A percentile compares a stretch with the other conserved stretches of the same genome.
phyloP scores from a whole-genome alignment of 2,888 invertebrate genomes.

The Nasonovia ribisnigri region DNA sequence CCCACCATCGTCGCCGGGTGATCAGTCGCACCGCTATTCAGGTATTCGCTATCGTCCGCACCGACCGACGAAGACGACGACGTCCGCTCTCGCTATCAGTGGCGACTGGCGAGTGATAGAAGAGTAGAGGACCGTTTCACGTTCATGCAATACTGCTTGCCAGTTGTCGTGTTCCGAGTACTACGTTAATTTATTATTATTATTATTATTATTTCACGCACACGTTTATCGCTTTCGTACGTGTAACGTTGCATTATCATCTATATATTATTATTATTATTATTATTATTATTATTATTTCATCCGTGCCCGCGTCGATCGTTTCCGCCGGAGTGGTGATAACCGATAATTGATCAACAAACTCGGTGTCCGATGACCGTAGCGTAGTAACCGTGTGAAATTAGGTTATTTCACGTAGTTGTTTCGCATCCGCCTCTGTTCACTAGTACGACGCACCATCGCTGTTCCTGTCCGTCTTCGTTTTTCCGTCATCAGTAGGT shows the following conservation, averaged over 20 bases:
- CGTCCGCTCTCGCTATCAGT: neutral
- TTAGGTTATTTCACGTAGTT: conserved; percentile 39
- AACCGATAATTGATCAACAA: conserved; percentile 16
- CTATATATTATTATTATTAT: conserved; percentile 9
- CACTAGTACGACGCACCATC: neutral
- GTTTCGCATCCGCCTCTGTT: neutral
- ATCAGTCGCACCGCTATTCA: neutral
- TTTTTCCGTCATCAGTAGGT: neutral
- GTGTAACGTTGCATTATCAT: neutral
- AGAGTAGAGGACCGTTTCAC: neutral
- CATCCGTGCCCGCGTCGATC: neutral
- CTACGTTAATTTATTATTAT: neutral
- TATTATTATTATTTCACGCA: neutral
- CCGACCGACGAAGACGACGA: neutral
- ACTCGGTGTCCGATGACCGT: conserved; percentile 13
- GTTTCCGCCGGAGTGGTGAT: neutral
- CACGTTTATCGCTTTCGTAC: neutral
- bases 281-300: neutral
- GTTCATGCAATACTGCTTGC: neutral
- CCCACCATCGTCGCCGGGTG: neutral
- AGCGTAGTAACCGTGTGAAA: conserved; percentile 21
- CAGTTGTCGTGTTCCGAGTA: neutral
- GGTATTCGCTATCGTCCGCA: neutral
- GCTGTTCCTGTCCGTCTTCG: neutral
- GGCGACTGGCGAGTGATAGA: neutral